phyloP scores from a whole-genome alignment of 2,113 vertebrate species.

The Brienomyrus longianalis region DNA sequence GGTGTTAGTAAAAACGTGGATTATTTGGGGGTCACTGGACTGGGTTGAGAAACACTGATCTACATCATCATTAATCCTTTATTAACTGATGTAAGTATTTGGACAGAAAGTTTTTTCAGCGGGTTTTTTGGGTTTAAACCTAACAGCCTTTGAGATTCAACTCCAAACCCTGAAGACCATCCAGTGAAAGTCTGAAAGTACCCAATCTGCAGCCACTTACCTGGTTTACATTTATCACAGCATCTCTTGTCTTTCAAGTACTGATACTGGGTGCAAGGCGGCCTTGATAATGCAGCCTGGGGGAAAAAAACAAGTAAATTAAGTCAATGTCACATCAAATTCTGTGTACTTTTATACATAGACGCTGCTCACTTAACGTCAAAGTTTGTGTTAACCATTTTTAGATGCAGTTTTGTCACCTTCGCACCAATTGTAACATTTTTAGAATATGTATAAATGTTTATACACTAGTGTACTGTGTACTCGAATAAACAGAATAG shows the following conservation, averaged over 20 bases:
- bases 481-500: too few relatives aligned
- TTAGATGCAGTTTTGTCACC: too few relatives aligned
- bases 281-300: conserved; percentile 45
- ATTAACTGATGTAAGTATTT: neutral
- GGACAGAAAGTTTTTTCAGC: neutral
- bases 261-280: conserved; percentile 45
- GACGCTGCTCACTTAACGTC: too few relatives aligned
- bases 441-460: too few relatives aligned
- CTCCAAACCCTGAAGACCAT: neutral
- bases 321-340: neutral
- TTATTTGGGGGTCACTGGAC: neutral
- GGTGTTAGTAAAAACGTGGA: too few relatives aligned
- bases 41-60: neutral
- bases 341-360: neutral
- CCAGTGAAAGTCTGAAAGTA: neutral
- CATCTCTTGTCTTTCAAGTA: conserved; percentile 47
- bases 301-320: conserved; percentile 14
- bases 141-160: neutral
- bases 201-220: conserved; percentile 36
- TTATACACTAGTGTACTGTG: too few relatives aligned
- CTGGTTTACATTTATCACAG: conserved; percentile 60
- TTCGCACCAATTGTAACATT: too few relatives aligned
- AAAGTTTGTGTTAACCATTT: too few relatives aligned
- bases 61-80: neutral
- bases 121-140: neutral